These are phyloP conservation scores for Chromis chromis DNA, from an alignment of 2,797 vertebrate species.

Conservation along the genomic window DNA sequence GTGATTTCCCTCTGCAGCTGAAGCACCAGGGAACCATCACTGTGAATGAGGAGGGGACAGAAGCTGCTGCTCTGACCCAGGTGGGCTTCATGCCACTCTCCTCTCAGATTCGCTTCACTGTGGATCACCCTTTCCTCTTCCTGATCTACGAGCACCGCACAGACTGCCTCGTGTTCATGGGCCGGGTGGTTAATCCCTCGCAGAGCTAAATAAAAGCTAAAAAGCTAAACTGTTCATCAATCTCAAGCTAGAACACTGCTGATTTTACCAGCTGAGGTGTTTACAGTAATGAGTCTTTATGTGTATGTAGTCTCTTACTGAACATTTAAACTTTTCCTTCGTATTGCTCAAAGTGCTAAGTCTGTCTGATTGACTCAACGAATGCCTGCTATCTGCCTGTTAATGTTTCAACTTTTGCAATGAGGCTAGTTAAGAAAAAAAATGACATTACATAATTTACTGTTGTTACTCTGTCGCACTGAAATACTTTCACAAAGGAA, in stretches of 20 bases:
- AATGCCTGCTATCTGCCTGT: conserved; percentile 53
- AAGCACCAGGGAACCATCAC: conserved; percentile 96
- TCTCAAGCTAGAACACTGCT: conserved; percentile 10
- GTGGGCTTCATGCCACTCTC: conserved; percentile 97
- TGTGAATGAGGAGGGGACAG: conserved; percentile 96
- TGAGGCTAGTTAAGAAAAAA: conserved; percentile 19
- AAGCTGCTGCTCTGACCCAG: conserved; percentile 91
- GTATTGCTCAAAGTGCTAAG: conserved; percentile 26
- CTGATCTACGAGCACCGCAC: conserved; percentile 96
- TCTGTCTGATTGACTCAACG: conserved; percentile 23
- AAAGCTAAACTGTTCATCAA: conserved; percentile 16
- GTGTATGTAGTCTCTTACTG: conserved; percentile 12
- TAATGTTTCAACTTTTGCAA: conserved; percentile 66
- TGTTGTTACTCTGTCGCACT: conserved; percentile 9
- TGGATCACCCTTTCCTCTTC: conserved; percentile 94
- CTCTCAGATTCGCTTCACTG: conserved; percentile 90
- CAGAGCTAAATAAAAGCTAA: conserved; percentile 73
- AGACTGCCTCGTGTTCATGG: conserved; percentile 94
- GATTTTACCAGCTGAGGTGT: conserved; percentile 10
- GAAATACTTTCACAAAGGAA: conserved; percentile 21
- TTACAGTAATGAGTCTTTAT: conserved; percentile 12
- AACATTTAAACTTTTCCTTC: conserved; percentile 30
- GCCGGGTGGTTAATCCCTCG: conserved; percentile 91
- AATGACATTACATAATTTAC: conserved; percentile 8
- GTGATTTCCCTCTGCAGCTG: conserved; percentile 82